Conservation (phyloP, 2,888 invertebrate species). For the Megastigmus dorsalis region DNA sequence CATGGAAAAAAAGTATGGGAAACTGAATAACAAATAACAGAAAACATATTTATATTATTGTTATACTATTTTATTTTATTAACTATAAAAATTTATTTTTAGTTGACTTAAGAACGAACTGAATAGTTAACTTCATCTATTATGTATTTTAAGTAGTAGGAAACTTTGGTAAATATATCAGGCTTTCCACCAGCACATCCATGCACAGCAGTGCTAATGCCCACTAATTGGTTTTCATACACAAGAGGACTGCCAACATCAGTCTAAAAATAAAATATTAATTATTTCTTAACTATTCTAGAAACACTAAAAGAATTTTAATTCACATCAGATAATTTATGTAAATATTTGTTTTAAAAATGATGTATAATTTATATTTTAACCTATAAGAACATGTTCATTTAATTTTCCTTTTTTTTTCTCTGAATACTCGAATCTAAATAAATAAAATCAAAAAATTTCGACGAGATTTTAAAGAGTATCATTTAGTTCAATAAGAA, state of each 20-base stretch:
- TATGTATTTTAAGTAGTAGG: constrained; percentile 52
- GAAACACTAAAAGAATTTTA: background rate
- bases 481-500: too few species aligned
- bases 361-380: background rate
- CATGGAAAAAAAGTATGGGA: too few species aligned
- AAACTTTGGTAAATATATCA: constrained; percentile 24
- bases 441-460: too few species aligned
- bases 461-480: too few species aligned
- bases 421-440: too few species aligned
- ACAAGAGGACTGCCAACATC: constrained; percentile 20
- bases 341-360: background rate
- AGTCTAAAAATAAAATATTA: background rate
- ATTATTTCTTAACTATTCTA: background rate
- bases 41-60: too few species aligned
- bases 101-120: too few species aligned
- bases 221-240: constrained; percentile 4
- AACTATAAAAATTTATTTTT: too few species aligned
- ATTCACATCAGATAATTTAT: too few species aligned
- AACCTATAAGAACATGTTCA: too few species aligned
- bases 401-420: background rate
- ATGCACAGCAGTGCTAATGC: constrained; percentile 10
- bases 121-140: constrained; percentile 19
- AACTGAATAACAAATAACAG: too few species aligned
- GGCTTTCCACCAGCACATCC: constrained; percentile 13
- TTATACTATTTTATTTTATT: too few species aligned